Percentiles rank a stretch among this genome's conserved stretches.
Conservation (phyloP, 2,113 vertebrate species). For the Narcine bancroftii region DNA sequence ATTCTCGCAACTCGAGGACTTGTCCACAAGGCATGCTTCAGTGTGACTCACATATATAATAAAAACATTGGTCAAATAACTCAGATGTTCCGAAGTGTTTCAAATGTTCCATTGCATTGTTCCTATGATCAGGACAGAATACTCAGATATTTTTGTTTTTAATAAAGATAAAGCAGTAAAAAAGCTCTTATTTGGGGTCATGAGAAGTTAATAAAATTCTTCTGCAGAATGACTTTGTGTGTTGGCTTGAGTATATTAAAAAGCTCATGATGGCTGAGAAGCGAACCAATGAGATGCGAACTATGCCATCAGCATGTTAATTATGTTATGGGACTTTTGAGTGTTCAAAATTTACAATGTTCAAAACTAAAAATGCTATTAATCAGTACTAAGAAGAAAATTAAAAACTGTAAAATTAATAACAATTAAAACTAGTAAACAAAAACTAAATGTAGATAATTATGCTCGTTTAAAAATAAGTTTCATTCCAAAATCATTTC, state of each 20-base stretch:
- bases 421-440: too few species aligned
- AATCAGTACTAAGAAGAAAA: too few species aligned
- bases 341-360: too few species aligned
- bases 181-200: background rate
- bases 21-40: background rate
- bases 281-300: too few species aligned
- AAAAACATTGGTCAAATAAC: background rate
- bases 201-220: conserved; percentile 4
- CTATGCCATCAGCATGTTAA: too few species aligned
- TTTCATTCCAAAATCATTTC: too few species aligned
- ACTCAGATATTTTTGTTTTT: background rate
- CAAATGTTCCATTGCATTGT: background rate
- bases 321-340: too few species aligned
- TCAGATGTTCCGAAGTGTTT: background rate
- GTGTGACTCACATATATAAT: background rate
- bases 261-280: background rate
- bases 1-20: background rate
- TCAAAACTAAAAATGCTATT: too few species aligned
- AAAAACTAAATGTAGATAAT: too few species aligned
- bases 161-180: background rate
- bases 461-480: too few species aligned
- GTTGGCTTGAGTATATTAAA: background rate
- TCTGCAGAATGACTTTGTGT: background rate
- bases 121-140: background rate
- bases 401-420: too few species aligned